Base-by-base conservation (phyloP, 1,140 invertebrate species). In the Globodera ellingtonae region DNA sequence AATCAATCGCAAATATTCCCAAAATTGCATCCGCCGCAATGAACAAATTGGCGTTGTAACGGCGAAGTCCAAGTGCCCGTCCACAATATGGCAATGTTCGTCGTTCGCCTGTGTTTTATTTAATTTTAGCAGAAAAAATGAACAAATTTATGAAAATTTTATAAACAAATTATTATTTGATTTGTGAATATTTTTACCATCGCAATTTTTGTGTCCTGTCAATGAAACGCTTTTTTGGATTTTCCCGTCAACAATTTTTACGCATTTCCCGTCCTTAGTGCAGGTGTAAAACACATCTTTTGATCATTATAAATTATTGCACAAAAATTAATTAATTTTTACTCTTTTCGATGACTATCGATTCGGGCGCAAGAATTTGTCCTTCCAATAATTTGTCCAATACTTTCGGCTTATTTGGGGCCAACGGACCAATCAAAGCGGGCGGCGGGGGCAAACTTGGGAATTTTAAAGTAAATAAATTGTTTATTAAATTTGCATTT, bases 181-280 rank as follows among this genome's bases (percentile, higher is more conserved):
- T 24, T 8, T 46, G 44, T 24, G 10, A n/a, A 44, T 65, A n/a
- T 2, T 18, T 6, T 56, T 81, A 81, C 80, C 80, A 21, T 81
- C 66, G 24, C 80, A 81, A 24, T 69, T 80, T 47, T 71, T 81
- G 35, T 81, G 78, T 72, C 21, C 59, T 15, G 79, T 82, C 18
- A 82, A 44, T 24, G 24, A 81, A 44, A 81, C 47, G 18, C 71
- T 72, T 72, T 81, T 81, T 13, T 72, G 50, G 35, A 81, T 72
- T 72, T 72, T 72, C 4, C 70, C 80, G 81, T 81, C 67, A 18
- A 82, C 80, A 75, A 81, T 81, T 52, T 81, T 81, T 24, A 81
- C 78, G 18, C 78, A 82, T 48, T 65, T 81, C 8, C 79, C 80
- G 50, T 81, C 79, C 18, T 46, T 65, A 24, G 50, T 56, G 47